Conservation (phyloP, 2,113 vertebrate genomes). For the Siphamia tubifer region DNA sequence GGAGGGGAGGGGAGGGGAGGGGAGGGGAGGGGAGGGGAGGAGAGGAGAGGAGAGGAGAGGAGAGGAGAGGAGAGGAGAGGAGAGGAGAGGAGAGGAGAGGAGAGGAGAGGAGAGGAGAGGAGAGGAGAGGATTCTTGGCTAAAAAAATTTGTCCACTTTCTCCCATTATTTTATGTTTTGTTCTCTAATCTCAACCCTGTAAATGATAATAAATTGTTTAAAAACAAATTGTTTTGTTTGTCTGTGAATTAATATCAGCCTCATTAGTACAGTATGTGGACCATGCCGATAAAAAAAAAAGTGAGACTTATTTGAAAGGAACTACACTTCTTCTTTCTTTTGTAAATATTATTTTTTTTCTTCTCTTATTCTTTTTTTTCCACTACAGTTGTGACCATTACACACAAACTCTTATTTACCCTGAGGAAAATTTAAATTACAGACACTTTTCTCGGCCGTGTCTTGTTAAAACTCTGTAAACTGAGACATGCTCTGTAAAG, state of each 20-base stretch:
- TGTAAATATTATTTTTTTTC: slow-evolving; percentile 18
- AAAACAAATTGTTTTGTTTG: background rate
- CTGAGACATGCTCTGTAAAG: slow-evolving; percentile 22
- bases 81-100: background rate
- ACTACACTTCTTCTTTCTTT: slow-evolving; percentile 16
- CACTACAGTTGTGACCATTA: background rate
- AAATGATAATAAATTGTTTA: slow-evolving; percentile 7
- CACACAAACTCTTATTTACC: background rate
- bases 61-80: background rate
- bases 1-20: background rate
- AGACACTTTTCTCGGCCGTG: slow-evolving; percentile 1
- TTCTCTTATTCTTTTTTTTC: background rate
- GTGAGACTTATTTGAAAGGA: background rate
- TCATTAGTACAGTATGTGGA: slow-evolving; percentile 14
- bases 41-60: too few species aligned
- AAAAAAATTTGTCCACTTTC: background rate
- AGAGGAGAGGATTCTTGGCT: background rate
- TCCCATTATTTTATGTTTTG: slow-evolving; percentile 1
- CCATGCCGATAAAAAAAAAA: slow-evolving; percentile 9
- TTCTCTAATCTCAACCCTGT: slow-evolving; percentile 25
- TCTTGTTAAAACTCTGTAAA: slow-evolving; percentile 18
- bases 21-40: too few species aligned
- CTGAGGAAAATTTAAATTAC: slow-evolving; percentile 13
- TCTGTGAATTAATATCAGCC: slow-evolving; percentile 15
- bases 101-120: background rate